Conservation (phyloP, 2,888 invertebrate species). For the Tiphia femorata region DNA sequence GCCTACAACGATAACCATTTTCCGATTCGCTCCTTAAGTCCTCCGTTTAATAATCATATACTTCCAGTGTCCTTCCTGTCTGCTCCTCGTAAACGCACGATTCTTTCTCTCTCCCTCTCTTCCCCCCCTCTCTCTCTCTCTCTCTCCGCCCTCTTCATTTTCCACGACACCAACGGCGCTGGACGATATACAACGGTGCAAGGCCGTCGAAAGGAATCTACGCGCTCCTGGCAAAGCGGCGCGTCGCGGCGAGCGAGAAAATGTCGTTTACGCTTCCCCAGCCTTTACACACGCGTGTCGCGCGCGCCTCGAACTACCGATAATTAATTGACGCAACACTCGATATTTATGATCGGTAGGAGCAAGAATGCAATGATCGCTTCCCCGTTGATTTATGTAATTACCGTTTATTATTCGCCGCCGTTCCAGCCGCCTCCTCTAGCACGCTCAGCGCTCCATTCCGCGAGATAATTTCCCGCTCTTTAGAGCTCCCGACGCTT, state of each 20-base stretch:
- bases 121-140: not conserved
- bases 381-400: slow-evolving; percentile 25
- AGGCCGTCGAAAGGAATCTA: slow-evolving; percentile 18
- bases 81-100: slow-evolving; percentile 25
- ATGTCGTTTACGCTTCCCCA: no score
- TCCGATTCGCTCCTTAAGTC: no score
- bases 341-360: slow-evolving; percentile 27
- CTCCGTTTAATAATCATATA: no score
- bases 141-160: not conserved
- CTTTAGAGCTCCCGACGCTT: no score
- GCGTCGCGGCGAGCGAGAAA: slow-evolving; percentile 17
- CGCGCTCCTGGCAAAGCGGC: not conserved
- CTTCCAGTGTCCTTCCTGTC: no score
- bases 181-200: slow-evolving; percentile 11
- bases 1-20: no score
- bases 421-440: slow-evolving; percentile 2
- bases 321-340: slow-evolving; percentile 35
- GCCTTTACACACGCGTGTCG: no score
- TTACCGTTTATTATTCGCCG: no score
- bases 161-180: slow-evolving; percentile 8
- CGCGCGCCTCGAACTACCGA: no score
- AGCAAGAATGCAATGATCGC: slow-evolving; percentile 24
- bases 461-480: no score
- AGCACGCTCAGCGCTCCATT: no score
- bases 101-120: not conserved